Base-by-base conservation (phyloP, 2,888 invertebrate species). In the Eupelmus urozonus region DNA sequence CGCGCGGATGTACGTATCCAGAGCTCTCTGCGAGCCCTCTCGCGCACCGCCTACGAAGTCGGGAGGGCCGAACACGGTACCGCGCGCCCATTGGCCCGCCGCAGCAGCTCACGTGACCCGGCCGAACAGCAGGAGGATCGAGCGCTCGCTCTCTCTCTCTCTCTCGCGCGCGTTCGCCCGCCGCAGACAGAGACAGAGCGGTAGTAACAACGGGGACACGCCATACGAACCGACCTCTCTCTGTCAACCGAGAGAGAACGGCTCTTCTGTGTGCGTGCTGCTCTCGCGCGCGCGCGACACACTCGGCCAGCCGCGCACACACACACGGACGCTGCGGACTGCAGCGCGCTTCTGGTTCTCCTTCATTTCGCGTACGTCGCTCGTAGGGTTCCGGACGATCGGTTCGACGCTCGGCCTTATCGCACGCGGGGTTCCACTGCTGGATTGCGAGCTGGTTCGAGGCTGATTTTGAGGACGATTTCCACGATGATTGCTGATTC, bases 21-120 rank as follows among this genome's bases (percentile, higher is more conserved):
- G 34, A 34, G 9, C 9, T n/a, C 67, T 49, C 45, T 16, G 9
- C 45, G 45, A 40, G 57, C 65, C 49, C 71, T 71, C 70, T 65
- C 67, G 40, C 72, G 79, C 77, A 75, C 80, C 91, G 90, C 90
- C 90, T 89, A 87, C 86, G 9, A 34, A 5, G 85, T 86, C 86
- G 88, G 88, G 90, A 90, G 90, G 90, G 90, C 89, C 88, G 89
- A 89, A 81, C 78, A 84, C 82, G 88, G 86, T 88, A 89, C 89
- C 88, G 88, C 79, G 62, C 73, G 78, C 80, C 83, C 81, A 89
- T 89, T 89, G 89, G 89, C 79, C 78, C 82, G 66, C 53, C 82
- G 82, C 70, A 81, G 74, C 71, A 20, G 76, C 82, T 88, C 88
- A 87, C 87, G 88, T 88, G 88, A 87, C 83, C 55, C 63, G 45